Evolutionary conservation across 2,113 vertebrate genomes (phyloP).

Genomic region (Rhinopomastus cyanomelas): DNA sequence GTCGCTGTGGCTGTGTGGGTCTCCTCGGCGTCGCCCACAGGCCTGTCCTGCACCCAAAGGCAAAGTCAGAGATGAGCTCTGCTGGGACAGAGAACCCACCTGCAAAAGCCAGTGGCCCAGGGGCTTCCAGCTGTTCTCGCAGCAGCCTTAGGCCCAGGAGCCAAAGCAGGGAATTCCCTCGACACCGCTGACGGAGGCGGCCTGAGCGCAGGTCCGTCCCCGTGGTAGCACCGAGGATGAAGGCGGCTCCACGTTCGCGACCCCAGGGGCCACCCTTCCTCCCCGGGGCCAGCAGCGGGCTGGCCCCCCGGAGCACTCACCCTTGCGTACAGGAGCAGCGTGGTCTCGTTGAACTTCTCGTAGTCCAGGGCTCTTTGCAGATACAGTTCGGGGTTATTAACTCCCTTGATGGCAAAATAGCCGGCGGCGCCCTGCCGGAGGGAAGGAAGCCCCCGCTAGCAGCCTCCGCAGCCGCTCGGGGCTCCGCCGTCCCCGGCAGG

Average conservation of each 20-base stretch:
- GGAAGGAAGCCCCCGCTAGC: not conserved
- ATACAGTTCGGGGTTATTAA: constrained; percentile 78
- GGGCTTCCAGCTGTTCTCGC: not conserved
- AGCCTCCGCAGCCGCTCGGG: not conserved
- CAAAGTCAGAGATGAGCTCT: not conserved
- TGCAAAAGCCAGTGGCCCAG: not conserved
- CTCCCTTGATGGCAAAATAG: constrained; percentile 81
- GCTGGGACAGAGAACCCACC: no score
- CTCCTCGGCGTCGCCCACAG: not conserved
- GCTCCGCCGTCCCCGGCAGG: no score
- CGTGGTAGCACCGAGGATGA: not conserved
- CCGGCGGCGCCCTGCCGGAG: constrained; percentile 64
- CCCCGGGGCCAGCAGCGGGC: no score
- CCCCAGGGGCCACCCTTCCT: not conserved
- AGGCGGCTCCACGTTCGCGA: not conserved
- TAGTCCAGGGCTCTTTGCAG: constrained; percentile 81
- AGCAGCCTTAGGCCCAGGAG: no score
- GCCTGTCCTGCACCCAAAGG: constrained; percentile 73
- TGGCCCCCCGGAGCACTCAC: constrained; percentile 62
- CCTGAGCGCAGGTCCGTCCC: not conserved
- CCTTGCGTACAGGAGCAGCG: constrained; percentile 77
- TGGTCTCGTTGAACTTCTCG: constrained; percentile 73
- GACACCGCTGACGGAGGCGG: not conserved
- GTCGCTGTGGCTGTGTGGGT: constrained; percentile 73
- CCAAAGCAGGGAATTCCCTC: not conserved